A percentile compares a stretch with the other conserved stretches of the same genome.
These are phyloP conservation scores for Calonectris borealis DNA, from an alignment of 2,113 vertebrate genomes.

Conservation along the genomic window DNA sequence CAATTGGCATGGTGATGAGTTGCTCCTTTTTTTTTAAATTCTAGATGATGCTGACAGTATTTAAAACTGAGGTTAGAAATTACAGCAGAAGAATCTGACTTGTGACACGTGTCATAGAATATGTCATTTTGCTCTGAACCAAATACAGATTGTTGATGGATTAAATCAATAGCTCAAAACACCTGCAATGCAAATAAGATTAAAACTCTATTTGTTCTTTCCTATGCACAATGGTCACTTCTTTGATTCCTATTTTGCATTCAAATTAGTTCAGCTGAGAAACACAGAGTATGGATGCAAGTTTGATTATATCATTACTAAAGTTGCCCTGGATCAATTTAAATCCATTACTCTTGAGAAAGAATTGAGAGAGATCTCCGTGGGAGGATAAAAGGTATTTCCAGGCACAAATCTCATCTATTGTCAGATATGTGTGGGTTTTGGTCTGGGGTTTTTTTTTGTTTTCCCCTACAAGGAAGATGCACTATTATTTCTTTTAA, in stretches of 20 bases:
- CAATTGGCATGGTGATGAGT: conserved; percentile 78
- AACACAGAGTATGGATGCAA: background rate
- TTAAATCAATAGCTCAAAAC: conserved; percentile 59
- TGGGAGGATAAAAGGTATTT: background rate
- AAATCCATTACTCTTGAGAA: background rate
- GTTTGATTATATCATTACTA: conserved; percentile 20
- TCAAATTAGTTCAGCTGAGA: conserved; percentile 34
- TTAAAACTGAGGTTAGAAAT: conserved; percentile 75
- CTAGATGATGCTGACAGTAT: conserved; percentile 73
- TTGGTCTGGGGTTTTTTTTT: background rate
- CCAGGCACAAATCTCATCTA: background rate
- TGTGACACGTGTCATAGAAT: conserved; percentile 63
- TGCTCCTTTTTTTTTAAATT: conserved; percentile 55
- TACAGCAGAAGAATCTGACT: conserved; percentile 63
- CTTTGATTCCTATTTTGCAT: conserved; percentile 5
- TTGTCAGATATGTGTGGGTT: background rate
- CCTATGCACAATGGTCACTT: background rate
- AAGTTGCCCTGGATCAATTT: conserved; percentile 8
- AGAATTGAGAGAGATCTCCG: background rate
- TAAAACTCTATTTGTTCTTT: conserved; percentile 45
- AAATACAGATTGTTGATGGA: conserved; percentile 57
- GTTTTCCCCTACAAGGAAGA: background rate
- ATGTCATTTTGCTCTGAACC: conserved; percentile 51
- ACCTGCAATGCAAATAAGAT: conserved; percentile 39
- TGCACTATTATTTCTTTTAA: background rate